Evolutionary conservation across 2,888 invertebrate genomes (phyloP).

Genomic region (Tryphoninae sp.): DNA sequence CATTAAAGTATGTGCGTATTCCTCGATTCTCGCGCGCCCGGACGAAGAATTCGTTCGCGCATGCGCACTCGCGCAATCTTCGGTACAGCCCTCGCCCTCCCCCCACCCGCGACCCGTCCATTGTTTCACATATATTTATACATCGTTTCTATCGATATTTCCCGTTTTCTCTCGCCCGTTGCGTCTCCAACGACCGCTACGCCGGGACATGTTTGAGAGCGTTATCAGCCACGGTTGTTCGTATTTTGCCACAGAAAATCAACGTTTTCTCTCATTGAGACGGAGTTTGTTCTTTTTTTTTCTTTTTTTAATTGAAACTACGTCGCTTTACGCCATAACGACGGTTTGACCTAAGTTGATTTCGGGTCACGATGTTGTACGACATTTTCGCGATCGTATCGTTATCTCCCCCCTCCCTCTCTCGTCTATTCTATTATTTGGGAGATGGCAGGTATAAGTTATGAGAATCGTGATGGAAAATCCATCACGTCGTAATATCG

Average conservation of each 20-base stretch:
- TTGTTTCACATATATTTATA: conserved; percentile 60
- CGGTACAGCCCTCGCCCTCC: conserved; percentile 28
- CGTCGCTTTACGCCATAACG: background rate
- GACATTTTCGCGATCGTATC: background rate
- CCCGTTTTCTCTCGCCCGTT: conserved; percentile 31
- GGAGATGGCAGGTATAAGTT: background rate
- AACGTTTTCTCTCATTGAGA: background rate
- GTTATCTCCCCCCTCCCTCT: background rate
- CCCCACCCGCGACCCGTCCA: conserved; percentile 31
- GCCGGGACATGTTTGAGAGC: conserved; percentile 31
- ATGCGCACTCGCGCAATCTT: conserved; percentile 22
- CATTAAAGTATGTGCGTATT: background rate
- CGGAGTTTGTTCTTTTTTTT: too few species aligned
- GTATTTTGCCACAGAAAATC: background rate
- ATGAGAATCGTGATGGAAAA: background rate
- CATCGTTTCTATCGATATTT: conserved; percentile 35
- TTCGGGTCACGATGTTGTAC: background rate
- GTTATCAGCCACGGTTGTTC: background rate
- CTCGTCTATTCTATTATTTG: background rate
- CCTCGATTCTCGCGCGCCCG: conserved; percentile 25
- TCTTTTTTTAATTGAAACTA: too few species aligned
- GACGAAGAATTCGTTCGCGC: conserved; percentile 23
- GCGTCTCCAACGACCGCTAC: conserved; percentile 22
- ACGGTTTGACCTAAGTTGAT: background rate
- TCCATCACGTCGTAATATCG: conserved; percentile 18